Evolutionary conservation across 35 echinoderm and acorn worm genomes (phyloP).

Genomic region (Ptychodera flava): DNA sequence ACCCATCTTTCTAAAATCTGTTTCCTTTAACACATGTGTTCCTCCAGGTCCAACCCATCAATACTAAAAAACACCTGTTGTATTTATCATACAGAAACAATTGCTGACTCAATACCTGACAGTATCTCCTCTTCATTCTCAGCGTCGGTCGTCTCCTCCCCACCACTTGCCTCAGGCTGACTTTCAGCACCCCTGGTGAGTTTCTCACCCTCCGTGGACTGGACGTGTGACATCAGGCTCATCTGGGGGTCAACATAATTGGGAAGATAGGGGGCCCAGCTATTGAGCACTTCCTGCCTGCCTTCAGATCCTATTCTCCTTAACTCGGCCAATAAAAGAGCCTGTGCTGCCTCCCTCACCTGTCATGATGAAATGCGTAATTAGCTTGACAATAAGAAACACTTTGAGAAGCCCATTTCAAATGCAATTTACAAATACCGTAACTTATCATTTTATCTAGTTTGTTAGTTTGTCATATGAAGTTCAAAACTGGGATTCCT

Average conservation of each 20-base stretch:
- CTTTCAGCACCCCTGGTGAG: not conserved
- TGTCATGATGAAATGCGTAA: conserved; percentile 4
- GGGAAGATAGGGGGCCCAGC: conserved; percentile 89
- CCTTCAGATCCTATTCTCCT: conserved; percentile 75
- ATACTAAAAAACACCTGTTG: too few species aligned
- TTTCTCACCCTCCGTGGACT: not conserved
- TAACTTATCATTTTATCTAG: too few species aligned
- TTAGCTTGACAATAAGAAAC: too few species aligned
- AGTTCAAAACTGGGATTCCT: too few species aligned
- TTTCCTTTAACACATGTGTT: too few species aligned
- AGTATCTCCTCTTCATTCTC: conserved; percentile 91
- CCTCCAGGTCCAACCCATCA: too few species aligned
- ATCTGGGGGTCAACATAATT: conserved; percentile 86
- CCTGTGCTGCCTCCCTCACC: conserved; percentile 89
- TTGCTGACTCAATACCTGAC: conserved; percentile 71
- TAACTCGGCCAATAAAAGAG: conserved; percentile 83
- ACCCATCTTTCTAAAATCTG: too few species aligned
- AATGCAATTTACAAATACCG: too few species aligned
- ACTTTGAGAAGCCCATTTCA: too few species aligned
- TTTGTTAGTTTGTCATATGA: too few species aligned
- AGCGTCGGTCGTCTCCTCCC: conserved; percentile 8
- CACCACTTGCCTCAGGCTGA: not conserved
- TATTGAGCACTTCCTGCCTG: conserved; percentile 71
- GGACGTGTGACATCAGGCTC: conserved; percentile 47
- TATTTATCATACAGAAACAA: too few species aligned